A percentile compares a stretch with the other conserved stretches of the same genome.
These are phyloP conservation scores for Strigamia maritima DNA, from an alignment of 2,888 invertebrate genomes.

Conservation along the genomic window DNA sequence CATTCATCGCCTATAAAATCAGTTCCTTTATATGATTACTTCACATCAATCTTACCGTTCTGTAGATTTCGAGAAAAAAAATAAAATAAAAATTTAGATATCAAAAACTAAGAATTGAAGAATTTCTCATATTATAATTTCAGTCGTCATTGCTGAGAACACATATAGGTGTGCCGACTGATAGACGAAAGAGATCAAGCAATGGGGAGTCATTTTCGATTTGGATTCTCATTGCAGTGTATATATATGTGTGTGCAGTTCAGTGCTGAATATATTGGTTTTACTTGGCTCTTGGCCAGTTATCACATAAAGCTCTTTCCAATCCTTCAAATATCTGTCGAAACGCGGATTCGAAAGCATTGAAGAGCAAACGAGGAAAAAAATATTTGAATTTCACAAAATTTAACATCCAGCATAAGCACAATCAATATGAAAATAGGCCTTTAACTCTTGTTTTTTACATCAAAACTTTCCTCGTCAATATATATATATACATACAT, in stretches of 20 bases:
- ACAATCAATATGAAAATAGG: neutral
- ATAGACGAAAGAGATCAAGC: conserved; percentile 24
- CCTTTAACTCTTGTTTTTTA: neutral
- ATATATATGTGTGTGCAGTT: neutral
- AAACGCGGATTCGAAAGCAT: conserved; percentile 10
- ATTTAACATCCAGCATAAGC: neutral
- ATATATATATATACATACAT: too few relatives aligned
- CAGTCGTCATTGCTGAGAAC: neutral
- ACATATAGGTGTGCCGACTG: conserved; percentile 18
- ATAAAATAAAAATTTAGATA: neutral
- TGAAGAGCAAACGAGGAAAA: neutral
- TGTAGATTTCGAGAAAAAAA: neutral
- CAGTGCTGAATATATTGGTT: conserved; percentile 23
- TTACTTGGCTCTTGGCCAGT: conserved; percentile 27
- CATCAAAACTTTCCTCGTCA: neutral
- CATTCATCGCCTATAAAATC: neutral
- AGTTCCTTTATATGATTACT: neutral
- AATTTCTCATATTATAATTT: neutral
- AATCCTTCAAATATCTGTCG: conserved; percentile 27
- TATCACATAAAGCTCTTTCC: conserved; percentile 29
- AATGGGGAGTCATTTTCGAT: conserved; percentile 27
- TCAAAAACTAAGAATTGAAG: neutral
- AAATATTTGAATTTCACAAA: neutral
- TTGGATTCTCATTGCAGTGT: conserved; percentile 21
- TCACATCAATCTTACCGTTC: too few relatives aligned